A percentile compares a stretch with the other conserved stretches of the same genome.
These are phyloP conservation scores for Neotoxoptera formosana DNA, from an alignment of 1,140 invertebrate genomes.

Conservation along the genomic window DNA sequence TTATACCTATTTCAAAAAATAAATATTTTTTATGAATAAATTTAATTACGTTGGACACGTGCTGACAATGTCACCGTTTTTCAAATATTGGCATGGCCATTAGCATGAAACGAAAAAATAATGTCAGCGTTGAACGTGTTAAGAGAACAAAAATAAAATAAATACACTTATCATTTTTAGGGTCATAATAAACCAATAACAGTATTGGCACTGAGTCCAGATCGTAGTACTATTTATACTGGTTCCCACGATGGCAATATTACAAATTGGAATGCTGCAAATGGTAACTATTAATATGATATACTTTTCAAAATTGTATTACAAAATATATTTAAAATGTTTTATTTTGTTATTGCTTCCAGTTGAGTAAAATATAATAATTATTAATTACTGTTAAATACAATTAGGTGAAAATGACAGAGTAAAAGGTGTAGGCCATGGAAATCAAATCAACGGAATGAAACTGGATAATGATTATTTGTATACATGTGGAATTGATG, in stretches of 20 bases:
- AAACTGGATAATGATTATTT: slow-evolving; percentile 73
- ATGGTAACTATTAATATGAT: slow-evolving; percentile 65
- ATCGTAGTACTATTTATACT: slow-evolving; percentile 84
- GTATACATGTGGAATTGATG: slow-evolving; percentile 91
- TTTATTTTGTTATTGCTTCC: background rate
- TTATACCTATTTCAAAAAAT: too few species aligned
- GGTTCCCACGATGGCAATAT: slow-evolving; percentile 93
- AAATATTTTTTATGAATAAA: too few species aligned
- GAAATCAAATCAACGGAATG: slow-evolving; percentile 94
- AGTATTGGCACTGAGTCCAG: slow-evolving; percentile 80
- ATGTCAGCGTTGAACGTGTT: too few species aligned
- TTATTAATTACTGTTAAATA: background rate
- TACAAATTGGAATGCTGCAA: slow-evolving; percentile 84
- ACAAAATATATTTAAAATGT: background rate
- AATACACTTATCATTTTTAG: slow-evolving; percentile 63
- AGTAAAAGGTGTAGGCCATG: slow-evolving; percentile 84
- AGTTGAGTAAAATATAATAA: background rate
- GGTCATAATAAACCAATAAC: slow-evolving; percentile 99
- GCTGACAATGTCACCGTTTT: too few species aligned
- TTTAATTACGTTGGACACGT: too few species aligned
- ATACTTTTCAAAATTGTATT: background rate
- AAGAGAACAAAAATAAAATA: background rate
- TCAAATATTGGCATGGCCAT: too few species aligned
- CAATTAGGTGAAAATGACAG: slow-evolving; percentile 75
- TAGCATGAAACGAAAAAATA: too few species aligned